Evolutionary conservation across 2,888 invertebrate species (phyloP).

Genomic region (Gymnocheta viridis): DNA sequence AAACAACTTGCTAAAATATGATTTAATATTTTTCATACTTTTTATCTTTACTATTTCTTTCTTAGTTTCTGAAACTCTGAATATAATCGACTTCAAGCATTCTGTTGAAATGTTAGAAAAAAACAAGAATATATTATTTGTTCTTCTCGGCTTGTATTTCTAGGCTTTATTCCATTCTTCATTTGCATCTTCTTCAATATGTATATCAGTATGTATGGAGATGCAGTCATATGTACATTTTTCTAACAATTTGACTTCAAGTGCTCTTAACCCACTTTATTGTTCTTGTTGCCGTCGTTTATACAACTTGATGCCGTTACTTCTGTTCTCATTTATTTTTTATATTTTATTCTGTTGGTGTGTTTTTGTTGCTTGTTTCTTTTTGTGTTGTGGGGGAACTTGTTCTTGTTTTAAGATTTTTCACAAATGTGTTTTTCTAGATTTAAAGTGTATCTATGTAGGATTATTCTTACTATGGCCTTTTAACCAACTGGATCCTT

Average conservation of each 20-base stretch:
- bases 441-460: not conserved
- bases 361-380: conserved; percentile 19
- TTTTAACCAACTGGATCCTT: conserved; percentile 37
- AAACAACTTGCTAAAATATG: too few relatives aligned
- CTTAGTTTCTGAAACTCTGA: too few relatives aligned
- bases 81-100: not conserved
- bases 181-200: conserved; percentile 21
- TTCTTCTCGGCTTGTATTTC: not conserved
- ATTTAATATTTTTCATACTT: too few relatives aligned
- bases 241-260: conserved; percentile 63
- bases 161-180: not conserved
- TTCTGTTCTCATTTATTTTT: conserved; percentile 35
- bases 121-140: too few relatives aligned
- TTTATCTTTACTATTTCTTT: too few relatives aligned
- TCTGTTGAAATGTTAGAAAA: not conserved
- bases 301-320: conserved; percentile 40
- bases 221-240: conserved; percentile 9
- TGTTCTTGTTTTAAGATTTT: conserved; percentile 27
- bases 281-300: conserved; percentile 54
- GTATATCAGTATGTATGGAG: conserved; percentile 3
- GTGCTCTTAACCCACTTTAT: conserved; percentile 68
- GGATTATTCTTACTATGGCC: conserved; percentile 17
- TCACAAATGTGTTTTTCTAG: not conserved
- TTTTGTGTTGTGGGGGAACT: conserved; percentile 7
- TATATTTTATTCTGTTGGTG: not conserved